phyloP scores from a whole-genome alignment of 2,797 vertebrate genomes.

The Acrossocheilus wenchowensis region DNA sequence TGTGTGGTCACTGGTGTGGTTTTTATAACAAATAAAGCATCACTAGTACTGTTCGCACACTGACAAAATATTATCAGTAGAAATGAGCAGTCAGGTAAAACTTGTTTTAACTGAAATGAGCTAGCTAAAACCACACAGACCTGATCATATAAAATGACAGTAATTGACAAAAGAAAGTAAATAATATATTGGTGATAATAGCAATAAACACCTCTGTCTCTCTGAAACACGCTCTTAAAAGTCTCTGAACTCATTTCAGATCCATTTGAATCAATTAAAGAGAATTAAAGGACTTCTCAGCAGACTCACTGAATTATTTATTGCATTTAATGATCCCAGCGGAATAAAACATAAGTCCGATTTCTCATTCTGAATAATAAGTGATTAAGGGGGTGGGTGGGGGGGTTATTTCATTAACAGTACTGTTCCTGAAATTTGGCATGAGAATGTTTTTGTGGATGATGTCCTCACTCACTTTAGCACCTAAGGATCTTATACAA shows the following conservation, averaged over 20 bases:
- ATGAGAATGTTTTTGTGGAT: slow-evolving; percentile 40
- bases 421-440: slow-evolving; percentile 18
- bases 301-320: slow-evolving; percentile 71
- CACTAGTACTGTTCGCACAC: neutral
- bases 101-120: neutral
- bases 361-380: slow-evolving; percentile 71
- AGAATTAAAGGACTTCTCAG: slow-evolving; percentile 65
- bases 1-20: neutral
- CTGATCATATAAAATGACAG: neutral
- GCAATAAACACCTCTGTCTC: slow-evolving; percentile 36
- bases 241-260: slow-evolving; percentile 57
- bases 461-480: slow-evolving; percentile 23
- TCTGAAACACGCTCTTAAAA: slow-evolving; percentile 47
- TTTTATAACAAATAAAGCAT: neutral
- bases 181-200: slow-evolving; percentile 4
- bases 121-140: neutral
- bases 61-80: neutral
- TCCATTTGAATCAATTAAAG: slow-evolving; percentile 68
- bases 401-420: slow-evolving; percentile 48
- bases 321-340: slow-evolving; percentile 67
- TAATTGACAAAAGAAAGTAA: slow-evolving; percentile 23
- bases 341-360: slow-evolving; percentile 71
- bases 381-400: slow-evolving; percentile 50
- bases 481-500: slow-evolving; percentile 9
- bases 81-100: neutral